A percentile compares a stretch with the other conserved stretches of the same genome.
phyloP scores from a whole-genome alignment of 2,113 vertebrate genomes.

The Quiscalus mexicanus region DNA sequence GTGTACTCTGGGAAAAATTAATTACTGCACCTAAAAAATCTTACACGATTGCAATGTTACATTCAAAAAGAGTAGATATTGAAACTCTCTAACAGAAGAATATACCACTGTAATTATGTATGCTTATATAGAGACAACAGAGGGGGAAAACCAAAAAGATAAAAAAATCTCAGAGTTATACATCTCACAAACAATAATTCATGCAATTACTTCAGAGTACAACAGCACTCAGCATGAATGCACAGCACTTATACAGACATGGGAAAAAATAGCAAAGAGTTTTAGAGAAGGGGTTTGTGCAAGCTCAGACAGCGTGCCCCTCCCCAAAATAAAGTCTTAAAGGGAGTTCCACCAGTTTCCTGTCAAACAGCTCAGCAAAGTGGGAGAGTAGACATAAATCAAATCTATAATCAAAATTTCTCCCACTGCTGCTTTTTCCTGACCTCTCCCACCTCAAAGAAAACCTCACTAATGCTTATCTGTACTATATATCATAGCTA shows the following conservation, averaged over 20 bases:
- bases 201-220: not conserved
- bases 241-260: not conserved
- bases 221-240: not conserved
- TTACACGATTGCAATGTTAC: not conserved
- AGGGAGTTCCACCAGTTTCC: not conserved
- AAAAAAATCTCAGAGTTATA: not conserved
- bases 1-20: not conserved
- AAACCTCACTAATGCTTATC: not conserved
- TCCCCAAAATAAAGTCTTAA: not conserved
- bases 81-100: not conserved
- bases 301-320: not conserved
- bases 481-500: not conserved
- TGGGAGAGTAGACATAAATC: not conserved
- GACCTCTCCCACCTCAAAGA: not conserved
- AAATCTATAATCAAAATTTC: not conserved
- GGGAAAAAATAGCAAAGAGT: not conserved
- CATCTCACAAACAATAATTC: not conserved
- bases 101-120: not conserved
- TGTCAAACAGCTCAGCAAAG: not conserved
- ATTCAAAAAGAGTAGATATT: not conserved
- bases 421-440: not conserved
- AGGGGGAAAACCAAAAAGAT: rapidly evolving
- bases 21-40: not conserved
- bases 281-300: not conserved
- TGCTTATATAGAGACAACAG: not conserved